Percentiles rank a stretch among this genome's conserved stretches.
phyloP scores from a whole-genome alignment of 2,888 invertebrate genomes.

The Eristalis intricaria region DNA sequence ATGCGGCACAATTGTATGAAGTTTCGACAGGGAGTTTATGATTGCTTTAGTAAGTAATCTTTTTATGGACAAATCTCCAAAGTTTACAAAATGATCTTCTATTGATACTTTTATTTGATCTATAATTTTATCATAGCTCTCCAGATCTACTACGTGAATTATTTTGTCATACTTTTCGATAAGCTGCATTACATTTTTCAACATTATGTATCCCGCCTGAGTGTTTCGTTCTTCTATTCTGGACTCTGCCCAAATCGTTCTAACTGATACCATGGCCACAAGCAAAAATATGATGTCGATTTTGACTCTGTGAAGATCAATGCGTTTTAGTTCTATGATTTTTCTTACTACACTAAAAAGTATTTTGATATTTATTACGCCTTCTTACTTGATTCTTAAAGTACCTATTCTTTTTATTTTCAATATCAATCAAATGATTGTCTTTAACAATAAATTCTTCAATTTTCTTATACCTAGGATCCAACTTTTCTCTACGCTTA shows the following conservation, averaged over 20 bases:
- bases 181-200: neutral
- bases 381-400: too few relatives aligned
- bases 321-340: too few relatives aligned
- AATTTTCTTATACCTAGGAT: conserved; percentile 8
- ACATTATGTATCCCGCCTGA: neutral
- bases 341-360: too few relatives aligned
- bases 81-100: conserved; percentile 9
- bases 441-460: too few relatives aligned
- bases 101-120: conserved; percentile 9
- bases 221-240: conserved; percentile 8
- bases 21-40: neutral
- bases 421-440: too few relatives aligned
- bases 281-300: too few relatives aligned
- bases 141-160: neutral
- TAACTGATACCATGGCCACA: conserved; percentile 7
- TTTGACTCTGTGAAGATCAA: too few relatives aligned
- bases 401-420: too few relatives aligned
- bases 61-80: conserved; percentile 9
- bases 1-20: too few relatives aligned
- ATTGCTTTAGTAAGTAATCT: neutral
- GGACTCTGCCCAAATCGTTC: neutral
- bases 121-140: neutral
- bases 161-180: neutral
- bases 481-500: conserved; percentile 4
- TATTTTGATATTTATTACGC: too few relatives aligned